These are phyloP conservation scores for Tarsius wallacei DNA, from an alignment of 2,797 vertebrate genomes.

Conservation along the genomic window DNA sequence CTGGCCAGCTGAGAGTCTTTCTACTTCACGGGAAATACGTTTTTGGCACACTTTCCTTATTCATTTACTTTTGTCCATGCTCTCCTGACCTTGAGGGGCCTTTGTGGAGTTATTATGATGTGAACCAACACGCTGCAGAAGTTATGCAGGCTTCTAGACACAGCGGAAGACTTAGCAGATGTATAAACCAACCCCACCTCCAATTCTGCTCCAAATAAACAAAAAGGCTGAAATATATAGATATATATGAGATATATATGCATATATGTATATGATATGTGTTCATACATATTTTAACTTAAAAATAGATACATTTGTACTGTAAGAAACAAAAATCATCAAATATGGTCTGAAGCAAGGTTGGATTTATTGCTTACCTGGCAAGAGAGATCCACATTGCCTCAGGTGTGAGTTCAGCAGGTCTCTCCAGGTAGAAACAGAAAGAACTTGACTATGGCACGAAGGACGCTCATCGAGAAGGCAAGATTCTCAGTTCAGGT, in stretches of 20 bases:
- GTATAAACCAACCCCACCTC: background rate
- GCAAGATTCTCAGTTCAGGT: background rate
- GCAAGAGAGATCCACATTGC: background rate
- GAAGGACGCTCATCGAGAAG: background rate
- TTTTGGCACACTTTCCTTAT: background rate
- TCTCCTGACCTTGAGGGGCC: background rate
- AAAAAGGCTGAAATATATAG: background rate
- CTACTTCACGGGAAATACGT: background rate
- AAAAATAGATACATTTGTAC: background rate
- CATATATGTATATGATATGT: background rate
- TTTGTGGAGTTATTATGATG: background rate
- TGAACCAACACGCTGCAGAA: background rate
- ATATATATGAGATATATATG: background rate
- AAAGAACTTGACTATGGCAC: background rate
- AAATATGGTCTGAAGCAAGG: background rate
- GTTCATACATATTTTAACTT: background rate
- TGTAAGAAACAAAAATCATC: slow-evolving; percentile 18
- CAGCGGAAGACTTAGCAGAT: background rate
- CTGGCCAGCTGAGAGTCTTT: slow-evolving; percentile 18
- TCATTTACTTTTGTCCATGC: background rate
- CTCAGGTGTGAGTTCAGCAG: background rate
- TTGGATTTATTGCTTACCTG: background rate
- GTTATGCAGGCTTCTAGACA: background rate
- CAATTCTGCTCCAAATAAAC: slow-evolving; percentile 17
- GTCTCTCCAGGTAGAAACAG: background rate